Percentiles rank a stretch among this genome's conserved stretches.
Conservation (phyloP, 2,113 vertebrate species). For the Crotalus horridus region DNA sequence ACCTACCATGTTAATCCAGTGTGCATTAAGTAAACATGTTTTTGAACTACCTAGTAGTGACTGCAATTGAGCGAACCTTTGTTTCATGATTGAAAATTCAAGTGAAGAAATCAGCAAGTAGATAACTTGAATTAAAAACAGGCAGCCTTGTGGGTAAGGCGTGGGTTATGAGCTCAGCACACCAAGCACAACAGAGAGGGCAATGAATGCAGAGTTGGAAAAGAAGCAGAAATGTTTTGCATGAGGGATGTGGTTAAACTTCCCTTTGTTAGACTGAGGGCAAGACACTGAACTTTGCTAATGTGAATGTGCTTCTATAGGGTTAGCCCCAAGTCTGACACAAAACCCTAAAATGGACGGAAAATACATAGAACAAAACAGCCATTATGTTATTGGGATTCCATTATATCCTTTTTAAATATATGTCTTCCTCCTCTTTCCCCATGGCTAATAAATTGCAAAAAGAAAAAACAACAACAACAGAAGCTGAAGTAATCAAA, state of each 20-base stretch:
- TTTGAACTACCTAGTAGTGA: neutral
- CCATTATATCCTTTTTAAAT: neutral
- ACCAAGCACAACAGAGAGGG: neutral
- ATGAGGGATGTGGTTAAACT: neutral
- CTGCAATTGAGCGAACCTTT: neutral
- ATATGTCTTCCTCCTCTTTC: neutral
- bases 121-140: neutral
- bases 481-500: neutral
- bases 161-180: neutral
- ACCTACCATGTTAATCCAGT: neutral
- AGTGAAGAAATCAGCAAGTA: neutral
- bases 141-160: neutral
- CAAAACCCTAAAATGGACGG: neutral
- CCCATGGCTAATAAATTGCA: neutral
- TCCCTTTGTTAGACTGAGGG: neutral
- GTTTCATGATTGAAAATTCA: neutral
- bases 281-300: neutral
- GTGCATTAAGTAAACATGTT: neutral
- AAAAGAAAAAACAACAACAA: neutral
- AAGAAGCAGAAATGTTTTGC: neutral
- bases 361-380: neutral
- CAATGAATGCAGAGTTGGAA: neutral
- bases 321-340: fast-evolving
- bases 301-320: neutral
- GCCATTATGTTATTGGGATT: neutral